A percentile compares a stretch with the other conserved stretches of the same genome.
Evolutionary conservation across 2,797 vertebrate species (phyloP).

Genomic region (Apogon talboti): DNA sequence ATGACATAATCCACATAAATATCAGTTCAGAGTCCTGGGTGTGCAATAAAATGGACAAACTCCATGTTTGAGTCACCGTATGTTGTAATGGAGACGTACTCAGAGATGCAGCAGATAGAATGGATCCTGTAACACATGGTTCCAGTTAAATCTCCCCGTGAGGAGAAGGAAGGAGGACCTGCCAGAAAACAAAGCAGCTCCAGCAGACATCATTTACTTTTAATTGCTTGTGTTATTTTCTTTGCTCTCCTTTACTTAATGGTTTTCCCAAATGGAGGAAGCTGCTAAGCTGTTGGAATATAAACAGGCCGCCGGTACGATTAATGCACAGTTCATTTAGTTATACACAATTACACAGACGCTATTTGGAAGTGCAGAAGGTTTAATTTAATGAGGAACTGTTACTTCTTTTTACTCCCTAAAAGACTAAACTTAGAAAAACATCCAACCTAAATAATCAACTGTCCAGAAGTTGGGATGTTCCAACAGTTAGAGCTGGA

Average conservation of each 20-base stretch:
- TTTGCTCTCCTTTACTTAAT: slow-evolving; percentile 29
- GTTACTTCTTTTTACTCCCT: too few relatives aligned
- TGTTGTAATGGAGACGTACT: too few relatives aligned
- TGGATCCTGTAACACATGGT: slow-evolving; percentile 43
- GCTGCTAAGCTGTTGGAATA: slow-evolving; percentile 3
- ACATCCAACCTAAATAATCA: too few relatives aligned
- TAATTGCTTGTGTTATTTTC: slow-evolving; percentile 45
- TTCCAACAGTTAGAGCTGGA: too few relatives aligned
- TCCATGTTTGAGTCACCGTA: too few relatives aligned
- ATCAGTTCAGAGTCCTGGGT: too few relatives aligned
- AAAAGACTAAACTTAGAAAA: too few relatives aligned
- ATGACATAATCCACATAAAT: too few relatives aligned
- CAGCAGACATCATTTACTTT: slow-evolving; percentile 39
- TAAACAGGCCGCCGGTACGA: neutral
- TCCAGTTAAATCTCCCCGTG: slow-evolving; percentile 49
- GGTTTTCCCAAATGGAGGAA: neutral
- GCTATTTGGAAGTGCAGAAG: neutral
- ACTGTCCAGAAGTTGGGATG: too few relatives aligned
- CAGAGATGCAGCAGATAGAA: slow-evolving; percentile 1
- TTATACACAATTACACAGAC: neutral
- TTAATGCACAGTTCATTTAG: neutral
- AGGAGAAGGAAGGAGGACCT: slow-evolving; percentile 17
- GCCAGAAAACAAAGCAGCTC: slow-evolving; percentile 54
- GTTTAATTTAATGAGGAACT: too few relatives aligned
- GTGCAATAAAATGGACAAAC: too few relatives aligned